Percentiles rank a stretch among this genome's conserved stretches.
Conservation (phyloP, 2,113 vertebrate species). For the Laticauda laticaudata region DNA sequence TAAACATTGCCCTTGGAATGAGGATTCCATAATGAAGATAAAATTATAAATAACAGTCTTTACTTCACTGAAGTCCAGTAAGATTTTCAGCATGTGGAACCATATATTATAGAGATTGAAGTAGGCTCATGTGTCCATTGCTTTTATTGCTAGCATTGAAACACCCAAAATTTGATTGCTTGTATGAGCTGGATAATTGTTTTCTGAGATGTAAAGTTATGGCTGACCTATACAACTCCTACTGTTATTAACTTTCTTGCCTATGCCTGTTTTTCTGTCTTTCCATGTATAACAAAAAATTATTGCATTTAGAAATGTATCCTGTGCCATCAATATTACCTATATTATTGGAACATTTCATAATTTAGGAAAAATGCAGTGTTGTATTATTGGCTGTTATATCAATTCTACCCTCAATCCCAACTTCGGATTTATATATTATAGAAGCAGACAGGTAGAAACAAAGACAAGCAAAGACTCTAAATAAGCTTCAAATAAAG, state of each 20-base stretch:
- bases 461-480: neutral
- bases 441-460: neutral
- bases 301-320: neutral
- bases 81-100: neutral
- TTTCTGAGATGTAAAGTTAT: neutral
- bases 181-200: neutral
- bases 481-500: neutral
- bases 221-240: neutral
- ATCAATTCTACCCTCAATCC: neutral
- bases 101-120: neutral
- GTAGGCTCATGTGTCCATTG: neutral
- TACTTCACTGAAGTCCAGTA: conserved; percentile 23
- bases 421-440: neutral
- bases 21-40: neutral
- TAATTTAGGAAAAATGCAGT: neutral
- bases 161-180: neutral
- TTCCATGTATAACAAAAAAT: neutral
- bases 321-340: neutral
- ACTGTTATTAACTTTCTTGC: neutral
- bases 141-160: neutral
- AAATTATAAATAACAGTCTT: conserved; percentile 33
- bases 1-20: neutral
- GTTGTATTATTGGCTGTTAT: neutral
- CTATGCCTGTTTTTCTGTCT: neutral
- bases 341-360: neutral